Conservation (phyloP, 2,888 invertebrate genomes). For the Acanthosepion pharaonis region DNA sequence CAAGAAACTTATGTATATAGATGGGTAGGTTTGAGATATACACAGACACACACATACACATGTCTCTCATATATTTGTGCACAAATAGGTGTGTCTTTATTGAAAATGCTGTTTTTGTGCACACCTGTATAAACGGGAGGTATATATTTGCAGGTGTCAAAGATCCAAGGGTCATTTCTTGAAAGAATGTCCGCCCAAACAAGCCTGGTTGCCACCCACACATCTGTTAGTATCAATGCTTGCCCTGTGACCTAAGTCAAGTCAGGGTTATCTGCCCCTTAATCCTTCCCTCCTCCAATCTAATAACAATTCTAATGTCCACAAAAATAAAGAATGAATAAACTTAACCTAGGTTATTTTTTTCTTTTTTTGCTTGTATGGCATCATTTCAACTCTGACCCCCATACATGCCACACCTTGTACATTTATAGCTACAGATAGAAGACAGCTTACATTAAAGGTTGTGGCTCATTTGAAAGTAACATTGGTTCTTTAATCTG, state of each 20-base stretch:
- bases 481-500: neutral
- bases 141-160: neutral
- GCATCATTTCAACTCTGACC: slow-evolving; percentile 16
- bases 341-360: neutral
- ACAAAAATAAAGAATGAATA: neutral
- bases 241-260: neutral
- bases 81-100: neutral
- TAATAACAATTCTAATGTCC: neutral
- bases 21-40: neutral
- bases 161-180: neutral
- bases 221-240: neutral
- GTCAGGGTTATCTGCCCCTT: neutral
- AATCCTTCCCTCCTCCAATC: neutral
- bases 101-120: neutral
- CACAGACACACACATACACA: too few relatives aligned
- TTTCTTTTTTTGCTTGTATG: neutral
- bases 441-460: neutral
- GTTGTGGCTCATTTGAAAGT: neutral
- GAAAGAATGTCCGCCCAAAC: slow-evolving; percentile 9
- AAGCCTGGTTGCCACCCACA: neutral
- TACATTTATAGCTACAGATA: neutral
- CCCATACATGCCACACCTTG: neutral
- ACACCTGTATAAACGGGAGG: slow-evolving; percentile 20
- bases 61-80: neutral
- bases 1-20: neutral